Percentiles rank a stretch among this genome's conserved stretches.
Conservation (phyloP, 2,888 invertebrate genomes). For the Omphaloscelis lunosa region DNA sequence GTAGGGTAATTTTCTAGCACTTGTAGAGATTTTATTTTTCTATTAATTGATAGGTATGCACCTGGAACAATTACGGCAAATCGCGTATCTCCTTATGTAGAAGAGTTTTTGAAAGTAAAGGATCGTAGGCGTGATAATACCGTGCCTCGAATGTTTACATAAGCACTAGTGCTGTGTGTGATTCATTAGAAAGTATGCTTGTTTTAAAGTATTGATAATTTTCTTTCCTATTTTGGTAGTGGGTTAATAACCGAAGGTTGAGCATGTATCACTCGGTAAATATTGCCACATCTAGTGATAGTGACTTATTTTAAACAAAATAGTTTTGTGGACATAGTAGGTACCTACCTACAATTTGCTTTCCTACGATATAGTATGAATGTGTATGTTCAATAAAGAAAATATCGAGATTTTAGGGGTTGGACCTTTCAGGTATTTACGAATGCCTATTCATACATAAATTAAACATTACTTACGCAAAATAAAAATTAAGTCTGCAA, state of each 20-base stretch:
- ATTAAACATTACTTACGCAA: background rate
- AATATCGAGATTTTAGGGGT: too few species aligned
- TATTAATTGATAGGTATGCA: background rate
- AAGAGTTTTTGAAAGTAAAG: background rate
- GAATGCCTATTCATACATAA: background rate
- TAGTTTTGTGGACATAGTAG: background rate
- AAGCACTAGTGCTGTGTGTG: slow-evolving; percentile 12
- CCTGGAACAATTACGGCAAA: background rate
- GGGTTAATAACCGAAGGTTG: slow-evolving; percentile 9
- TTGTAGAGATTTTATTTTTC: background rate
- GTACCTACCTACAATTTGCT: background rate
- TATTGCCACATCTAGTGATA: slow-evolving; percentile 8
- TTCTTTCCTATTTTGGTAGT: slow-evolving; percentile 38
- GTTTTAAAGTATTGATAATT: slow-evolving; percentile 36
- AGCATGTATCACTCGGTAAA: slow-evolving; percentile 12
- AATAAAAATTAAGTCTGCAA: background rate
- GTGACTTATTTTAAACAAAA: background rate
- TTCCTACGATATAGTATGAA: background rate
- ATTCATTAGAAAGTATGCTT: slow-evolving; percentile 50
- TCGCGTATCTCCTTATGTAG: background rate
- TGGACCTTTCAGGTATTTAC: background rate
- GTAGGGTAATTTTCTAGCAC: background rate
- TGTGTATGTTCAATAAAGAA: background rate
- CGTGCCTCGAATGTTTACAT: background rate
- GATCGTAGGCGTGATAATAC: background rate